These are phyloP conservation scores for Caenorhabditis uteleia DNA, from an alignment of 2,888 invertebrate genomes.

Conservation along the genomic window DNA sequence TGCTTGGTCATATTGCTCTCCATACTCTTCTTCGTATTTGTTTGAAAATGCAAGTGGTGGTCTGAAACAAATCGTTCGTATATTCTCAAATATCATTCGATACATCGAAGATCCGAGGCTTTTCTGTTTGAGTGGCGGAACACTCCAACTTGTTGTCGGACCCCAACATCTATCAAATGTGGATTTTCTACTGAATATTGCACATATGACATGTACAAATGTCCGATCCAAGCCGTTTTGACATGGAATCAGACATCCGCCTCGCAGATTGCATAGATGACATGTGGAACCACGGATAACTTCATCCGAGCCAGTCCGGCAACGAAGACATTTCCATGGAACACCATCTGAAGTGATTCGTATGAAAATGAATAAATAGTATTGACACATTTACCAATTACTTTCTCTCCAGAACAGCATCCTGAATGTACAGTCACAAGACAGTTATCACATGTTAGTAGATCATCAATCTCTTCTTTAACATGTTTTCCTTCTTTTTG, in stretches of 20 bases:
- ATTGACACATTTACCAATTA: background rate
- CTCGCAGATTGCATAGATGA: slow-evolving; percentile 58
- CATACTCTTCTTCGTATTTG: slow-evolving; percentile 4
- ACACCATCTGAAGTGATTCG: slow-evolving; percentile 1
- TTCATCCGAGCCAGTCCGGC: slow-evolving; percentile 35
- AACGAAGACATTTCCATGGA: slow-evolving; percentile 55
- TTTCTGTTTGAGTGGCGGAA: slow-evolving; percentile 18
- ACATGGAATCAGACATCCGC: slow-evolving; percentile 56
- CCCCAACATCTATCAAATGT: slow-evolving; percentile 23
- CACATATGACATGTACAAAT: slow-evolving; percentile 63
- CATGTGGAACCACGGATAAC: slow-evolving; percentile 50
- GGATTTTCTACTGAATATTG: slow-evolving; percentile 42
- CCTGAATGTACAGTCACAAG: slow-evolving; percentile 75
- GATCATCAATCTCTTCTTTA: slow-evolving; percentile 66
- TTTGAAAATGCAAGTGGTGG: background rate
- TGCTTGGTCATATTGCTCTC: slow-evolving; percentile 26
- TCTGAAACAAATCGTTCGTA: background rate
- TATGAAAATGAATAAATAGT: background rate
- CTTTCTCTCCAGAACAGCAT: slow-evolving; percentile 45
- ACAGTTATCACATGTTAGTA: slow-evolving; percentile 75
- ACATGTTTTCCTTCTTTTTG: background rate
- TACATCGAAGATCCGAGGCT: background rate
- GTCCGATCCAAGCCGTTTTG: slow-evolving; percentile 27
- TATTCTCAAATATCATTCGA: slow-evolving; percentile 6
- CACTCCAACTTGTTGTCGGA: slow-evolving; percentile 18